These are phyloP conservation scores for Tenualosa ilisha DNA, from an alignment of 2,797 vertebrate species.

Conservation along the genomic window DNA sequence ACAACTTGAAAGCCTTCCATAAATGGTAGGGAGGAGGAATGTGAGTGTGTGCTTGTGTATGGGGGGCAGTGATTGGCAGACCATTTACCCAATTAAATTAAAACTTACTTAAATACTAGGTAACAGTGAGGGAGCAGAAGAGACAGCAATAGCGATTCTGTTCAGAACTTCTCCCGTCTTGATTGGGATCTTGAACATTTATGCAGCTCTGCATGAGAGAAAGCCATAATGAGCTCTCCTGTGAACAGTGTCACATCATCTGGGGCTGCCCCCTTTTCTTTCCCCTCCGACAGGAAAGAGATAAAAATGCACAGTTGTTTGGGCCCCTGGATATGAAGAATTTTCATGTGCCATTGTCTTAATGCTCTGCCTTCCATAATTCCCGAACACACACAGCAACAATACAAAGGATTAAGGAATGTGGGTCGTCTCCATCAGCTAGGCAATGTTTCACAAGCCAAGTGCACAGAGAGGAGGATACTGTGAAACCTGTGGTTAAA, in stretches of 20 bases:
- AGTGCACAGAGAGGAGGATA: conserved; percentile 18
- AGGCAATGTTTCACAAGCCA: conserved; percentile 29
- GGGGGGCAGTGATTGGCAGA: background rate
- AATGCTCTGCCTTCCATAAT: conserved; percentile 38
- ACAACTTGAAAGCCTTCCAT: background rate
- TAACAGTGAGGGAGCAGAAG: conserved; percentile 4
- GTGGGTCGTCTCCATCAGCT: conserved; percentile 50
- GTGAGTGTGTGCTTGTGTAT: background rate
- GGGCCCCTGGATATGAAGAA: conserved; percentile 48
- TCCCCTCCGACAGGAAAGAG: conserved; percentile 27
- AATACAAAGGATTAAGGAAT: conserved; percentile 53
- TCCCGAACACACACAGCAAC: conserved; percentile 40
- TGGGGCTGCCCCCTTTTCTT: conserved; percentile 30
- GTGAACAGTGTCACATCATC: conserved; percentile 41
- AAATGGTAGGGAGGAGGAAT: background rate
- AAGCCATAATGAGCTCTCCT: conserved; percentile 52
- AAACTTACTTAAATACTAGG: background rate
- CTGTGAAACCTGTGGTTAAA: conserved; percentile 46
- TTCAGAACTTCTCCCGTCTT: background rate
- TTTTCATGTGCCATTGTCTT: conserved; percentile 48
- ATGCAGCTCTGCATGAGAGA: background rate
- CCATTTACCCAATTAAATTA: background rate
- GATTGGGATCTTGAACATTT: background rate
- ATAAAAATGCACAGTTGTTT: conserved; percentile 46
- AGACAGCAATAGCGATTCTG: background rate